A percentile compares a stretch with the other conserved stretches of the same genome.
Conservation (phyloP, 2,113 vertebrate genomes). For the Cebus imitator region DNA sequence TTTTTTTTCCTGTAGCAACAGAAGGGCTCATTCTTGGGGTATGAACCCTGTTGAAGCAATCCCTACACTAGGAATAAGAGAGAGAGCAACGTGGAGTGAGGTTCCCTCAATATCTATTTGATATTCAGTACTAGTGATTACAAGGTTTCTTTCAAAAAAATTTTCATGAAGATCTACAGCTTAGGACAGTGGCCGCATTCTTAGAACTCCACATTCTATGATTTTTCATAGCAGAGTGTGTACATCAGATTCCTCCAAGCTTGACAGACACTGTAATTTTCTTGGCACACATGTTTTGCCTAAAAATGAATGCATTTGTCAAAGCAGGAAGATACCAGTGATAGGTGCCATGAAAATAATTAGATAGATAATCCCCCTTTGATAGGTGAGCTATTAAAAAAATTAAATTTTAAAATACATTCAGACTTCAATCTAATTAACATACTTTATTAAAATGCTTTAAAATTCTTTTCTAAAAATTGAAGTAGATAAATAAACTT, state of each 20-base stretch:
- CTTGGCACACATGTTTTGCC: slow-evolving; percentile 48
- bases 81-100: neutral
- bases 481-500: neutral
- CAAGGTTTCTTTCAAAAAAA: neutral
- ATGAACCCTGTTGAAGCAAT: neutral
- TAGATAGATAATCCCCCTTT: slow-evolving; percentile 46
- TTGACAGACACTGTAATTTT: slow-evolving; percentile 67
- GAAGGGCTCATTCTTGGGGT: neutral
- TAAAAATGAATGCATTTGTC: slow-evolving; percentile 63
- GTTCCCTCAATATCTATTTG: neutral
- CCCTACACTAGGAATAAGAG: neutral
- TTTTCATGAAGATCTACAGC: neutral
- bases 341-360: slow-evolving; percentile 48
- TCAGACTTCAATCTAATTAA: slow-evolving; percentile 19
- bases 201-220: neutral
- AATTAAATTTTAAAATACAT: slow-evolving; percentile 58
- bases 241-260: neutral
- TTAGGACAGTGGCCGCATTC: neutral
- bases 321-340: slow-evolving; percentile 56
- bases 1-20: neutral
- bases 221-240: neutral
- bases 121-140: neutral
- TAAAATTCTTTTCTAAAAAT: slow-evolving; percentile 24
- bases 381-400: slow-evolving; percentile 44
- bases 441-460: slow-evolving; percentile 43